These are phyloP conservation scores for Peromyscus californicus DNA, from an alignment of 2,113 vertebrate genomes.

Conservation along the genomic window DNA sequence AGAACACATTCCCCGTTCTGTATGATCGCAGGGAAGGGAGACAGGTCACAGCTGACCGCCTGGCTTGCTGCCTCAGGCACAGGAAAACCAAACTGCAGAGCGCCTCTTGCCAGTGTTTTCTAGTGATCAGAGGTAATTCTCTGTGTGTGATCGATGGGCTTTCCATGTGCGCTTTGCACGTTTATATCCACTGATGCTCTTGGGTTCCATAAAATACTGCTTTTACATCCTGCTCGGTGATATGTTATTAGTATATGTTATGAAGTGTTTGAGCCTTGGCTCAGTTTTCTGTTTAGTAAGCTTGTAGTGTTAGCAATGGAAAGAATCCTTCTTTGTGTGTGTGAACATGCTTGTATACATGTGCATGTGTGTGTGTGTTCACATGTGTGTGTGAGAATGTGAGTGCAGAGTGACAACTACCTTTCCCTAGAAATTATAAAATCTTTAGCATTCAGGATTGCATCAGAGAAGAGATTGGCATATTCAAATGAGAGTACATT, in stretches of 20 bases:
- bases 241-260: constrained; percentile 57
- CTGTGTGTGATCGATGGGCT: constrained; percentile 31
- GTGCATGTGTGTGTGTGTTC: no score
- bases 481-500: constrained; percentile 42
- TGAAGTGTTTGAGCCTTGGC: constrained; percentile 41
- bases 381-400: not conserved
- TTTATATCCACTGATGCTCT: constrained; percentile 53
- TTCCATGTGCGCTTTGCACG: constrained; percentile 32
- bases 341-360: not conserved
- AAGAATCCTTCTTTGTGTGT: not conserved
- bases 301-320: not conserved
- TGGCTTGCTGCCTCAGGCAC: not conserved
- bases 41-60: constrained; percentile 67
- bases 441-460: constrained; percentile 1
- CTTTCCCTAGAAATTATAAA: constrained; percentile 15
- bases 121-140: constrained; percentile 36
- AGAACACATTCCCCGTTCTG: constrained; percentile 61
- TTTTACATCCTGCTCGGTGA: constrained; percentile 7
- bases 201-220: constrained; percentile 39
- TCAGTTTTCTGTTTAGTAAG: constrained; percentile 40
- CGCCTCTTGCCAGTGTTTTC: constrained; percentile 52
- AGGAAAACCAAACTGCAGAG: not conserved
- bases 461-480: constrained; percentile 14
- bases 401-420: not conserved
- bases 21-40: constrained; percentile 56